phyloP scores from a whole-genome alignment of 2,888 invertebrate genomes.

The Monopis laevigella region DNA sequence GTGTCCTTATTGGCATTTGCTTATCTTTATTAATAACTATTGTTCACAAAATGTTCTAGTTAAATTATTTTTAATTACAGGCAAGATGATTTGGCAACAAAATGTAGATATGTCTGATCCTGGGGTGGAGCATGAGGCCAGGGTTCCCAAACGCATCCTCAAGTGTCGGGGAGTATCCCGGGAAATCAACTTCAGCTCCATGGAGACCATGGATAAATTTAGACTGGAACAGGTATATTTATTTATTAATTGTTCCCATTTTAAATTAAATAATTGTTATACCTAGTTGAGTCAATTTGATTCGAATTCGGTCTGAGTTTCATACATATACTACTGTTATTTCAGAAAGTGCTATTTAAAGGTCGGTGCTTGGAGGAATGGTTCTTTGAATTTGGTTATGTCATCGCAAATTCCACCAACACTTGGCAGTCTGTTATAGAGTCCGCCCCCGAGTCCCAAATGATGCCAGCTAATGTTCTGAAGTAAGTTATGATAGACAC shows the following conservation, averaged over 20 bases:
- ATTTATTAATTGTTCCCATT: no score
- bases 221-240: conserved; percentile 80
- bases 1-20: no score
- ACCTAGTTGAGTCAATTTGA: neutral
- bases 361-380: conserved; percentile 97
- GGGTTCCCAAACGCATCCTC: conserved; percentile 95
- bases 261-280: no score
- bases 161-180: conserved; percentile 91
- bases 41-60: no score
- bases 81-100: conserved; percentile 96
- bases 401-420: conserved; percentile 97
- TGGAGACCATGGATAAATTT: conserved; percentile 95
- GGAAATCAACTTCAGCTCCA: conserved; percentile 90
- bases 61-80: conserved; percentile 58
- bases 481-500: conserved; percentile 83
- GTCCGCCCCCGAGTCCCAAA: conserved; percentile 98
- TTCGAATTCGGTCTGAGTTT: no score
- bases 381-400: conserved; percentile 99
- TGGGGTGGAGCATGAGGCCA: conserved; percentile 91
- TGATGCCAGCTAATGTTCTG: conserved; percentile 99
- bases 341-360: conserved; percentile 82
- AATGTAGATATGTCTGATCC: conserved; percentile 93
- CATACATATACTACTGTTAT: conserved; percentile 8
- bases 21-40: no score
- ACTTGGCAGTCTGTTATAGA: conserved; percentile 99